These are phyloP conservation scores for Sebastiscus albofasciatus DNA, from an alignment of 2,797 vertebrate species.

Conservation along the genomic window DNA sequence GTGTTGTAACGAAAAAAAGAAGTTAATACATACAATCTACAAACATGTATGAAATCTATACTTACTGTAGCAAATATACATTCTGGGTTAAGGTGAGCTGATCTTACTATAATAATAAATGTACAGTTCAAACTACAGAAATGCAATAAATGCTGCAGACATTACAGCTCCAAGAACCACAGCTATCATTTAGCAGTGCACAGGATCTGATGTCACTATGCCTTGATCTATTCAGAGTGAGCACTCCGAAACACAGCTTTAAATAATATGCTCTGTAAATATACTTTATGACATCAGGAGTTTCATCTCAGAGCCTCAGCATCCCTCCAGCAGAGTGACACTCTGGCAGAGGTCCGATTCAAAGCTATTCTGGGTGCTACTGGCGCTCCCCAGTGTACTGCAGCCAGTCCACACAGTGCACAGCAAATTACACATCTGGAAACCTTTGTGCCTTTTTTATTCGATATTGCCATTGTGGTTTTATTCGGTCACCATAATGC, in stretches of 20 bases:
- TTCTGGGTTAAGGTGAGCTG: not conserved
- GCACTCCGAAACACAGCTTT: not conserved
- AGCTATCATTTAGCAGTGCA: not conserved
- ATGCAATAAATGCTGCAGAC: not conserved
- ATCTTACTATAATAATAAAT: not conserved
- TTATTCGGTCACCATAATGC: conserved; percentile 5
- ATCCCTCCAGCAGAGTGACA: not conserved
- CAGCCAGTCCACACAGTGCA: conserved; percentile 18
- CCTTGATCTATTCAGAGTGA: not conserved
- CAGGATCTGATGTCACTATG: not conserved
- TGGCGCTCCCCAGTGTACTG: conserved; percentile 11
- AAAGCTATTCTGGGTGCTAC: conserved; percentile 32
- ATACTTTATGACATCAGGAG: conserved; percentile 30
- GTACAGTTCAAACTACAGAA: not conserved
- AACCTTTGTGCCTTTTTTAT: conserved; percentile 1
- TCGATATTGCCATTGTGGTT: conserved; percentile 24
- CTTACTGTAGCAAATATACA: not conserved
- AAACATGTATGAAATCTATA: not conserved
- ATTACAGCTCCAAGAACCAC: not conserved
- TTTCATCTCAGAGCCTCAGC: not conserved
- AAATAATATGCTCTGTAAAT: conserved; percentile 29
- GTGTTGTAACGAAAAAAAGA: not conserved
- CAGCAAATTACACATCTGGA: conserved; percentile 52
- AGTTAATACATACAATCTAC: not conserved
- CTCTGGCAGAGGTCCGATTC: not conserved